phyloP scores from a whole-genome alignment of 2,797 vertebrate genomes.

The Diplodus sargus region DNA sequence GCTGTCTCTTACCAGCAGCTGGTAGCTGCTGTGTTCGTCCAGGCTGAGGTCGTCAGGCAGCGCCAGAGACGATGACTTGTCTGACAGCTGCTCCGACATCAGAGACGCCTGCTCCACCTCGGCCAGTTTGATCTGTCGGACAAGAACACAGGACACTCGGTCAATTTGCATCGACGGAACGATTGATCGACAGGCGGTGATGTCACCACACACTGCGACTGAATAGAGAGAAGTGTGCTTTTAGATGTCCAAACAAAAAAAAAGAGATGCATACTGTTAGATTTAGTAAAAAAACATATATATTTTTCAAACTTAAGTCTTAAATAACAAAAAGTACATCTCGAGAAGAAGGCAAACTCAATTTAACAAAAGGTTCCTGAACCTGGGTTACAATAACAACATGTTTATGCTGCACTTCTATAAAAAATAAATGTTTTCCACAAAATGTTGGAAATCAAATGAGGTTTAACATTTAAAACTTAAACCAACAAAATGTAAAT shows the following conservation, averaged over 20 bases:
- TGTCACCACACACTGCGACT: not conserved
- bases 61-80: conserved; percentile 94
- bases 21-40: conserved; percentile 89
- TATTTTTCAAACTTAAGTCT: too few relatives aligned
- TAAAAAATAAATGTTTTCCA: not conserved
- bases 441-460: not conserved
- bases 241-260: too few relatives aligned
- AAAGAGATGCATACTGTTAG: not conserved
- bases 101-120: conserved; percentile 96
- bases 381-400: not conserved
- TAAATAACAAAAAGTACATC: not conserved
- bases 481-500: not conserved
- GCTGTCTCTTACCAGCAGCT: conserved; percentile 83
- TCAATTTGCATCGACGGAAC: not conserved
- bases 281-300: not conserved
- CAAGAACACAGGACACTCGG: conserved; percentile 22
- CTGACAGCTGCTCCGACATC: conserved; percentile 91
- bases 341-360: not conserved
- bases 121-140: conserved; percentile 90
- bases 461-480: too few relatives aligned
- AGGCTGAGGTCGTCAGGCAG: conserved; percentile 94
- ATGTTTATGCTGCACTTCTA: not conserved
- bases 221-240: not conserved
- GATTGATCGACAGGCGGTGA: not conserved
- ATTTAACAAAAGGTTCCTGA: not conserved